phyloP scores from a whole-genome alignment of 2,113 vertebrate species.

The Mormyrus lacerda region DNA sequence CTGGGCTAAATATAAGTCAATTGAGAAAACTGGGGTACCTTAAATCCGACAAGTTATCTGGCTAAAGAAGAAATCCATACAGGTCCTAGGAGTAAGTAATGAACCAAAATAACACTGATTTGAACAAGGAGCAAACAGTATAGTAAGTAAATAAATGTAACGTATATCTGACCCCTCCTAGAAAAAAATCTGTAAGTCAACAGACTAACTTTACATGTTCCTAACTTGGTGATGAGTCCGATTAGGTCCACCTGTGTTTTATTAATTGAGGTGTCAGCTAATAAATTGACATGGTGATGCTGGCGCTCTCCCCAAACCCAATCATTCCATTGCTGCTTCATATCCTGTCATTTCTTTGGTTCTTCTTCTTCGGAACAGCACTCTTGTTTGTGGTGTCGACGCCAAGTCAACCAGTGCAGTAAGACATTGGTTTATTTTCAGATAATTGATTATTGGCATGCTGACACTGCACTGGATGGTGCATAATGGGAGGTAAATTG shows the following conservation, averaged over 20 bases:
- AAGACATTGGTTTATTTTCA: background rate
- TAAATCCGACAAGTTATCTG: background rate
- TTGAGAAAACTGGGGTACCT: background rate
- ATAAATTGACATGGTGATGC: background rate
- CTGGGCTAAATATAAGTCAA: background rate
- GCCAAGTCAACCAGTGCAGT: background rate
- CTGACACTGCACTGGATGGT: background rate
- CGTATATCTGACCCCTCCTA: background rate
- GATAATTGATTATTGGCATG: background rate
- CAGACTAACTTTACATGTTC: background rate
- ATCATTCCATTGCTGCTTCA: background rate
- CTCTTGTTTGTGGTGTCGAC: background rate
- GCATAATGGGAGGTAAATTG: background rate
- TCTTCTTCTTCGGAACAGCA: background rate
- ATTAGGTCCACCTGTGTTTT: background rate
- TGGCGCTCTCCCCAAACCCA: background rate
- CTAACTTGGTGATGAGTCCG: background rate
- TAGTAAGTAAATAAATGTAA: background rate
- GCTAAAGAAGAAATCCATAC: background rate
- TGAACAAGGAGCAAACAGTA: background rate
- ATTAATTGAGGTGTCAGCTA: background rate
- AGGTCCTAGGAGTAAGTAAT: background rate
- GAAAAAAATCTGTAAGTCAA: background rate
- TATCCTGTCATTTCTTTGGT: background rate
- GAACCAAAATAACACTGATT: background rate